Percentiles rank a stretch among this genome's conserved stretches.
Conservation (phyloP, 2,888 invertebrate genomes). For the Apantesis nais region DNA sequence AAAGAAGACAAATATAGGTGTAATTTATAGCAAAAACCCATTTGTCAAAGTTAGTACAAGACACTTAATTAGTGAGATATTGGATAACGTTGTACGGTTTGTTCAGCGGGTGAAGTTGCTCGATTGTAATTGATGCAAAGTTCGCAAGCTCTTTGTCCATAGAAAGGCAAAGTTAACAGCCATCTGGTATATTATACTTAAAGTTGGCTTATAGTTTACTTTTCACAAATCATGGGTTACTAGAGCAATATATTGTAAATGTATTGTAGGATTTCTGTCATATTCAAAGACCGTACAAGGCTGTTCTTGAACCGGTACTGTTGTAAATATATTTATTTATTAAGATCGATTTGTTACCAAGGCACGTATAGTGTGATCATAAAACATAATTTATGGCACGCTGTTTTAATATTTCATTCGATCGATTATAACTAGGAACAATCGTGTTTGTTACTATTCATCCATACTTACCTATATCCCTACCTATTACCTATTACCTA, state of each 20-base stretch:
- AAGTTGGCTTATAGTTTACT: constrained; percentile 37
- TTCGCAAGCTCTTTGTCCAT: constrained; percentile 55
- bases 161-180: constrained; percentile 55
- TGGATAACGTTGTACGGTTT: constrained; percentile 63
- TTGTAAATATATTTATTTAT: constrained; percentile 39
- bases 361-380: constrained; percentile 39
- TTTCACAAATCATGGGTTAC: neutral
- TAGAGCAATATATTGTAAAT: neutral
- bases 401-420: constrained; percentile 40
- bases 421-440: constrained; percentile 25
- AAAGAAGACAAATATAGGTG: neutral
- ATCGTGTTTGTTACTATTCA: neutral
- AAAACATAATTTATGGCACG: constrained; percentile 40
- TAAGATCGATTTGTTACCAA: constrained; percentile 37
- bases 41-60: constrained; percentile 38
- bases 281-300: constrained; percentile 49
- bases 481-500: no score
- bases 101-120: constrained; percentile 43
- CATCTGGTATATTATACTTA: constrained; percentile 48
- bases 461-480: no score
- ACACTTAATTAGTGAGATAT: constrained; percentile 67
- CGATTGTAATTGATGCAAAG: constrained; percentile 49
- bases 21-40: constrained; percentile 1
- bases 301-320: constrained; percentile 52
- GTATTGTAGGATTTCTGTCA: neutral